These are phyloP conservation scores for Ptilorrhoa leucosticta DNA, from an alignment of 2,113 vertebrate genomes.

Conservation along the genomic window DNA sequence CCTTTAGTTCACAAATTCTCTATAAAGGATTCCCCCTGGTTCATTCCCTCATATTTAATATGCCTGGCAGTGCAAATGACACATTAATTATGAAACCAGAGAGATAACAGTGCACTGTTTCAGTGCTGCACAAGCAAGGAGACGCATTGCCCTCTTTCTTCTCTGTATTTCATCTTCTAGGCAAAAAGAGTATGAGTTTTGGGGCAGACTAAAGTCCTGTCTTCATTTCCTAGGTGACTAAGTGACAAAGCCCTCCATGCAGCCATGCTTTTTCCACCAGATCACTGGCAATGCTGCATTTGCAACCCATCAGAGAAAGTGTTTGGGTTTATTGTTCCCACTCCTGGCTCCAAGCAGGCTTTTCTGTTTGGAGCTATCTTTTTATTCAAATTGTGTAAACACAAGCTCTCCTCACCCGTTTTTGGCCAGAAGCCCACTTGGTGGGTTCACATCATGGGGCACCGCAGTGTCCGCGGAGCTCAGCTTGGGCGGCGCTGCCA, in stretches of 20 bases:
- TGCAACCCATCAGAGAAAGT: neutral
- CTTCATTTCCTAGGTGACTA: neutral
- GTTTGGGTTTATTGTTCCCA: neutral
- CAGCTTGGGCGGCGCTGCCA: neutral
- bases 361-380: neutral
- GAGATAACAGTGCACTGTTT: neutral
- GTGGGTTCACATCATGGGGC: neutral
- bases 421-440: neutral
- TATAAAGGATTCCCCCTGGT: neutral
- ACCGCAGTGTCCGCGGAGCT: rapidly evolving
- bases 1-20: neutral
- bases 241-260: neutral
- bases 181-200: rapidly evolving
- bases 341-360: neutral
- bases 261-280: neutral
- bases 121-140: neutral
- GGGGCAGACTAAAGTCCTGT: neutral
- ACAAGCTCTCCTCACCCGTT: neutral
- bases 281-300: neutral
- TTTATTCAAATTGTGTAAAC: neutral
- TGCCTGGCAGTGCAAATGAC: neutral
- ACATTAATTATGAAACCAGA: neutral
- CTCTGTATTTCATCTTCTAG: neutral
- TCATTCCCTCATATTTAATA: neutral
- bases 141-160: neutral